Base-by-base conservation (phyloP, 2,888 invertebrate species). In the Notocelia uddmanniana region DNA sequence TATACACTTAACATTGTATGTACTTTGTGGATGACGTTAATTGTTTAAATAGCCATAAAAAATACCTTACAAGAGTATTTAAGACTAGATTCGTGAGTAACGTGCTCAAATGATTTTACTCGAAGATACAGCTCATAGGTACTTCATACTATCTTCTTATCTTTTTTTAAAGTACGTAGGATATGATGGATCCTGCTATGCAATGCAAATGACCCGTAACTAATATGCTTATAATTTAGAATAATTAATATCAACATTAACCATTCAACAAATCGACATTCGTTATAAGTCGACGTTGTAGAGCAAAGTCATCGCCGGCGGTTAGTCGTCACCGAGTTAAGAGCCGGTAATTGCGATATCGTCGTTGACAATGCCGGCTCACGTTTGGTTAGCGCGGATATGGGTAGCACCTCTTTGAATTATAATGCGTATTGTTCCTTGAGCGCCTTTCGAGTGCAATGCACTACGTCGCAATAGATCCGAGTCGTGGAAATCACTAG, bases 371-470 rank as follows among this genome's bases (percentile, higher is more conserved):
- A 84, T 83, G 84, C 82, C 81, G 82, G 81, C 81, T 84, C 89
- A 89, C 89, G 92, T 89, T 90, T 86, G 86, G 86, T 83, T 81
- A 84, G 91, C 88, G 84, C 91, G 91, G 91, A 92, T 91, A 91
- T 90, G 68, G 72, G 62, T 68, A 90, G 88, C 89, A 88, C 88
- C 89, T 88, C 86, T 88, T 91, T 88, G 91, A 92, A 93, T 93
- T 89, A 90, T 91, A 93, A 93, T 92, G 92, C 86, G 91, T 89
- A 92, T 92, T 92, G 93, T 93, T 91, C 87, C 82, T 84, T 84
- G 81, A 82, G 83, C 84, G 85, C 84, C 85, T 86, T 82, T 85
- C 76, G 89, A 87, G 93, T 91, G 93, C 92, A 92, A 89, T 91
- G 93, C 89, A 92, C 92, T 89, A 82, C 86, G 84, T 79, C 87